Base-by-base conservation (phyloP, 2,113 vertebrate species). In the Laticauda laticaudata region DNA sequence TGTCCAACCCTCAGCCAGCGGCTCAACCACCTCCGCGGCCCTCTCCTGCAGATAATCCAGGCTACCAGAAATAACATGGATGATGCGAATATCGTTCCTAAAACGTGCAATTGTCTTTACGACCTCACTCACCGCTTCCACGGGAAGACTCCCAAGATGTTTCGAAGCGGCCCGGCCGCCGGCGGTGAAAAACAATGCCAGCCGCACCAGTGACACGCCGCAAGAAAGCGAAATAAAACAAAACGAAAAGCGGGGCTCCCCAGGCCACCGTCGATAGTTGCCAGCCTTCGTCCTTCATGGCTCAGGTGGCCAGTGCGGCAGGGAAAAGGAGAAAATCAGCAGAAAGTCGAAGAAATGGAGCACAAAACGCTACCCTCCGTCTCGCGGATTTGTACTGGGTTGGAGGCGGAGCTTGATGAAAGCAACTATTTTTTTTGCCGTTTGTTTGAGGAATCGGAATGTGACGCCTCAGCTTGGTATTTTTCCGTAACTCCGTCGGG, bases 141-240 rank as follows among this genome's bases (percentile, higher is more conserved):
- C 43, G 4, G 87, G 94, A 1, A 48, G 93, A 43, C 21, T 39
- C 0, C 0, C 1, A 24, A 3, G 75, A 10, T 12, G 10, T 5
- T 26, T 18, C n/a, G 87, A 1, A 54, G 90, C 9, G 43, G 90
- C n/a, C 96, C 91, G 10, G 51, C 91, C 93, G 48, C 11, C 94
- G 89, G 39, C 89, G 91, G 1, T 2, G 21, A 23, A 95, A 48
- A 43, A 2, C 10, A 1, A 45, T 75, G 39, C 18, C 29, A 0
- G 91, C 15, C 8, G 45, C 61, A 86, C 94, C 94, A 48, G 94
- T 93, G 91, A 88, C 0, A 85, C 96, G 94, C 89, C 92, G 91
- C 23, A 91, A 89, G 34, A 93, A 94, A 91, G 90, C 94, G 34
- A 95, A 69, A 56, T 95, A 96, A 1, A 6, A 21, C 0, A 91